phyloP scores from a whole-genome alignment of 2,797 vertebrate species.

The Hippopotamyrus pictus region DNA sequence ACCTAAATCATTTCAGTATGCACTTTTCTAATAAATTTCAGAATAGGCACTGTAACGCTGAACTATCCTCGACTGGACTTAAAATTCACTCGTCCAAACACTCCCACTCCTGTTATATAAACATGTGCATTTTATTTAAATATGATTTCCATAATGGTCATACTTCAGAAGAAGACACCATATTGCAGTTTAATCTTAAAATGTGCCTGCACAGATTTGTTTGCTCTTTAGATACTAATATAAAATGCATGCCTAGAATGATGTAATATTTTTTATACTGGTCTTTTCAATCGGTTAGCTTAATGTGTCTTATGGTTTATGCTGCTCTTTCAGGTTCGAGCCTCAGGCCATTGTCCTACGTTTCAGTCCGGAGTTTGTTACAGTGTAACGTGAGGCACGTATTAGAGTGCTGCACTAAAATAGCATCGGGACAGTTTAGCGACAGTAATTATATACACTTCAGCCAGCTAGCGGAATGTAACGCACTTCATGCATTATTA shows the following conservation, averaged over 20 bases:
- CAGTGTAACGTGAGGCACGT: background rate
- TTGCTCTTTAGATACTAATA: background rate
- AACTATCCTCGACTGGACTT: background rate
- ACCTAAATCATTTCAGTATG: background rate
- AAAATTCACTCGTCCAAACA: background rate
- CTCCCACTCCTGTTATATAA: background rate
- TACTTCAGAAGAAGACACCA: background rate
- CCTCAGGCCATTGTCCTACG: background rate
- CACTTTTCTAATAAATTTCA: background rate
- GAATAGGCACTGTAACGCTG: background rate
- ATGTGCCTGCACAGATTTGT: background rate
- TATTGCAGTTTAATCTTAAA: constrained; percentile 13
- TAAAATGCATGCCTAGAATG: background rate
- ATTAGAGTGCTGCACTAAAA: background rate
- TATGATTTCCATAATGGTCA: background rate
- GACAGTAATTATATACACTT: background rate
- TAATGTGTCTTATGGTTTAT: background rate
- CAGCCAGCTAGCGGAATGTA: background rate
- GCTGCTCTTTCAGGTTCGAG: background rate
- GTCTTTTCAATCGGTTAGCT: background rate
- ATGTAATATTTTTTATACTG: background rate
- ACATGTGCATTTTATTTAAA: background rate
- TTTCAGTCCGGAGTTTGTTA: background rate
- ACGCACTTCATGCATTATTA: background rate
- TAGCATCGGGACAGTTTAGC: background rate